Percentiles rank a stretch among this genome's conserved stretches.
Evolutionary conservation across 2,888 invertebrate species (phyloP).

Genomic region (Seira musarum): DNA sequence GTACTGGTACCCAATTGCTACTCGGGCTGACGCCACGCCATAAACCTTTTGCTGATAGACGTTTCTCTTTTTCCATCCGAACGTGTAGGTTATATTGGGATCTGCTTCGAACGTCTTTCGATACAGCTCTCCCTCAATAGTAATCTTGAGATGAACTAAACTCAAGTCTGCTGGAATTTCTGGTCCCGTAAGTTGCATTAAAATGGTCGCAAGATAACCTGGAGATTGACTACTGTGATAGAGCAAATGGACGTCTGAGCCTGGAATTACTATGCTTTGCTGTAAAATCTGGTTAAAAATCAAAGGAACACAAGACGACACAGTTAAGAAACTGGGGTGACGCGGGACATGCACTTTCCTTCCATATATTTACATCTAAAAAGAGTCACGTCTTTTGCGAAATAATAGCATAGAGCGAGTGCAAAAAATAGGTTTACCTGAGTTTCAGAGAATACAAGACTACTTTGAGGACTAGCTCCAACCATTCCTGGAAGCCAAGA

Average conservation of each 20-base stretch:
- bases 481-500: constrained; percentile 93
- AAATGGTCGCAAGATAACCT: constrained; percentile 94
- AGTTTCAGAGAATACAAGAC: constrained; percentile 91
- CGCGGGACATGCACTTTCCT: constrained; percentile 20
- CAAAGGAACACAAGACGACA: not conserved
- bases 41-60: constrained; percentile 97
- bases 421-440: constrained; percentile 81
- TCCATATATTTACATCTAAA: not conserved
- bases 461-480: constrained; percentile 85
- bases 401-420: too few species aligned
- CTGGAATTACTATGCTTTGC: constrained; percentile 94
- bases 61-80: constrained; percentile 96
- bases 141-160: constrained; percentile 92
- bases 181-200: constrained; percentile 88
- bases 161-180: constrained; percentile 85
- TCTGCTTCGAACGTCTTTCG: constrained; percentile 96
- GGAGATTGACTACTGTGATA: constrained; percentile 96
- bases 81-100: constrained; percentile 94
- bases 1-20: constrained; percentile 94
- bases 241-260: constrained; percentile 92
- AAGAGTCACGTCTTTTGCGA: too few species aligned
- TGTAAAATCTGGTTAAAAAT: constrained; percentile 86
- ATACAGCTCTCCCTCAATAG: constrained; percentile 93
- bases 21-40: constrained; percentile 89
- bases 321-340: constrained; percentile 8